Percentiles rank a stretch among this genome's conserved stretches.
Evolutionary conservation across 2,888 invertebrate genomes (phyloP).

Genomic region (Selenia dentaria): DNA sequence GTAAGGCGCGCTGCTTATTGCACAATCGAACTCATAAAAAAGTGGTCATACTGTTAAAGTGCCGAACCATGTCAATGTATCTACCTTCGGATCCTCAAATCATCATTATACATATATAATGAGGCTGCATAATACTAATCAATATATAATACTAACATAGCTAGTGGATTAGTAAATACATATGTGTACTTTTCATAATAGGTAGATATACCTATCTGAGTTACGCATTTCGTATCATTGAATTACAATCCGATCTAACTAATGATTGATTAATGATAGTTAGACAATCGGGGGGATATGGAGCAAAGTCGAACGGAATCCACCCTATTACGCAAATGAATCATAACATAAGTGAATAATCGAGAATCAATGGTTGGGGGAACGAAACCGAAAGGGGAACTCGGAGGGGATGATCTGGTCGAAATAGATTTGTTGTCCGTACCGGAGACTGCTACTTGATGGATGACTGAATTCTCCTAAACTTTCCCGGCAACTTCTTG

Average conservation of each 20-base stretch:
- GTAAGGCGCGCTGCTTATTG: too few species aligned
- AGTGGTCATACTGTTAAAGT: too few species aligned
- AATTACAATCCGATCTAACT: slow-evolving; percentile 16
- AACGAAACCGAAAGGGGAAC: slow-evolving; percentile 60
- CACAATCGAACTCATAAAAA: too few species aligned
- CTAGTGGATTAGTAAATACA: too few species aligned
- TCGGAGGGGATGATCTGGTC: slow-evolving; percentile 77
- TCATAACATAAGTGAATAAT: slow-evolving; percentile 39
- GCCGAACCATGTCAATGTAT: too few species aligned
- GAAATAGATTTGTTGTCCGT: slow-evolving; percentile 76
- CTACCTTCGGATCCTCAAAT: too few species aligned
- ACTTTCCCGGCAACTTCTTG: slow-evolving; percentile 50
- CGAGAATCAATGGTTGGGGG: slow-evolving; percentile 53
- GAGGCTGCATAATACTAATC: too few species aligned
- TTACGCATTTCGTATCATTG: slow-evolving; percentile 11
- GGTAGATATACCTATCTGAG: too few species aligned
- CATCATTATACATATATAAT: too few species aligned
- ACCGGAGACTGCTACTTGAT: slow-evolving; percentile 71
- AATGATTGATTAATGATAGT: slow-evolving; percentile 24
- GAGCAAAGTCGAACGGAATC: slow-evolving; percentile 24
- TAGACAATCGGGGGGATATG: slow-evolving; percentile 10
- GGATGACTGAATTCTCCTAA: slow-evolving; percentile 72
- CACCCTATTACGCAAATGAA: slow-evolving; percentile 37
- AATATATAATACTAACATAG: too few species aligned
- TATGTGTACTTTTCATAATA: too few species aligned